Base-by-base conservation (phyloP, 2,113 vertebrate species). In the Gobio gobio region DNA sequence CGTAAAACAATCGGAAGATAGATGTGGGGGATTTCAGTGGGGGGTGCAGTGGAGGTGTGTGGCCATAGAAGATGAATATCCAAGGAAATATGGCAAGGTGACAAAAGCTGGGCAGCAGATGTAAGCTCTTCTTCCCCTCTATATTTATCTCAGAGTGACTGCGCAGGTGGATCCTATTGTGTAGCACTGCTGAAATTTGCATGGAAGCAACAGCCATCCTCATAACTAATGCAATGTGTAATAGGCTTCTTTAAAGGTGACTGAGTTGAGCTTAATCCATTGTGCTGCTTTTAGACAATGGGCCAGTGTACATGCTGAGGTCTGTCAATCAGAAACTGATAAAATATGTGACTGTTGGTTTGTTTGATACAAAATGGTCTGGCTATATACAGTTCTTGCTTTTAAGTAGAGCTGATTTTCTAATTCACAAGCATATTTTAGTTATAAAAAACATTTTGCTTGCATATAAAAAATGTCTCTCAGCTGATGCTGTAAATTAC, bases 91-190 rank as follows among this genome's bases (percentile, higher is more conserved):
- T 81, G 66, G 78, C 82, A 66, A 49, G 84, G 83, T 87, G 86
- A 86, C 80, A 90, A 87, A 84, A 91, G 90, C 87, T 89, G 88
- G 84, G 64, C 66, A 85, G 85, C 88, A 91, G 88, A 91, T 89
- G 86, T 89, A 78, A 77, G 78, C 81, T 72, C 20, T 18, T 24
- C 74, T 76, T 59, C 61, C 51, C 14, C 79, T 86, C 73, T 83
- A 26, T 72, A 85, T 91, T 86, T 83, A 87, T 87, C 88, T 86
- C 66, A 47, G 45, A 47, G 61, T 83, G 22, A 14, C 40, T 54
- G 82, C 26, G 64, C 90, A 90, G 90, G 91, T 92, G 87, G 83
- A 87, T 80, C 77, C 47, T 80, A 86, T 85, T 76, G 86, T 56
- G 83, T 82, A 56, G 51, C 77, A 64, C 59, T 49, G 47, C 78